Base-by-base conservation (phyloP, 1,140 invertebrate species). In the Wiebesia pumilae region DNA sequence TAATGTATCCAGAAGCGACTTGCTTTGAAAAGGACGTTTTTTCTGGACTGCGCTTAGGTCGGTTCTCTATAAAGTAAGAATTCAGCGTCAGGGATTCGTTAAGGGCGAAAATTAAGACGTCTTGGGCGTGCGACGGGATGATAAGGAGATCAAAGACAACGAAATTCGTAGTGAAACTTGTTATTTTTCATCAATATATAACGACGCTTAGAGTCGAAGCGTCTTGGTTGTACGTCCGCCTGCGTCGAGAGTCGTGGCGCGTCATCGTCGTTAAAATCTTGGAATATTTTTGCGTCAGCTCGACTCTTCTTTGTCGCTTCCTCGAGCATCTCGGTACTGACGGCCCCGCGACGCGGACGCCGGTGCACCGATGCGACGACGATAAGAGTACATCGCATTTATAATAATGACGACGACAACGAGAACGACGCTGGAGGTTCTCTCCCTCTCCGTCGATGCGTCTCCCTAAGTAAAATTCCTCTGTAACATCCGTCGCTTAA, bases 261-360 rank as follows among this genome's bases (percentile, higher is more conserved):
- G 82, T 73, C 67, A 54, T 43, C 83, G 19, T 79, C 83, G 75
- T 79, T 84, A 84, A 69, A 84, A 84, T 84, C 47, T 67, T 69
- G 27, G 58, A 78, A 77, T 62, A 62, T 62, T 73, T 83, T 51
- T 69, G 65, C 81, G 27, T 33, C 65, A 51, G 43, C 79, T 81
- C 54, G n/a, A n/a, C 7, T 81, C 35, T 38, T 81, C 79, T 40
- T 65, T 81, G 30, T 54, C 35, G 38, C 38, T 75, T 43, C 35
- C 54, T 40, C 27, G 62, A 24, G 6, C 24, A 21, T 30, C n/a
- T 30, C 35, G 0, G 21, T 40, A n/a, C 54, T 27, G 54, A 33
- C 71, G 71, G 38, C 21, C 12, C 43, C 24, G 1, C 24, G 71
- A 75, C 24, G 71, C 24, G 71, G 40, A 75, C 47, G n/a, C 14